These are phyloP conservation scores for Rhyacichthys aspro DNA, from an alignment of 2,797 vertebrate species.

Conservation along the genomic window DNA sequence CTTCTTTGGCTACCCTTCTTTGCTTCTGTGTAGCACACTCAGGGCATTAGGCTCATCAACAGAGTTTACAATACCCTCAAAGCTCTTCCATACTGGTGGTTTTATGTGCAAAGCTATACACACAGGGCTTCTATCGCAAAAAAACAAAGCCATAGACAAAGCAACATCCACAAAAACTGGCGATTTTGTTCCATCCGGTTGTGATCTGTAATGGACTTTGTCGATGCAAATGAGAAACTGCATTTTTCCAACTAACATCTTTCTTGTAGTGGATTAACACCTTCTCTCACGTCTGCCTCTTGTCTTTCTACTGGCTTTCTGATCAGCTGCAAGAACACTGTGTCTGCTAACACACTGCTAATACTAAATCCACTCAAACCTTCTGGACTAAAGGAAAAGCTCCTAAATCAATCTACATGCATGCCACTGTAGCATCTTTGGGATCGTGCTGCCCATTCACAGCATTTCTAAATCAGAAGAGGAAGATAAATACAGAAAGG, in stretches of 20 bases:
- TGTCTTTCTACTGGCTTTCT: conserved; percentile 79
- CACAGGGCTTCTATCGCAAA: conserved; percentile 42
- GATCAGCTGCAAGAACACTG: conserved; percentile 78
- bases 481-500: conserved; percentile 63
- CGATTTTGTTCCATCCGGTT: conserved; percentile 71
- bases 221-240: conserved; percentile 86
- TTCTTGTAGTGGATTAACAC: conserved; percentile 84
- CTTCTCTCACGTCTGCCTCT: conserved; percentile 74
- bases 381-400: conserved; percentile 78
- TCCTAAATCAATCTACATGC: conserved; percentile 78
- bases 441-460: conserved; percentile 73
- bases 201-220: conserved; percentile 81
- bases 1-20: conserved; percentile 73
- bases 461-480: conserved; percentile 67
- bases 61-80: conserved; percentile 63
- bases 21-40: conserved; percentile 62
- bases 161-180: conserved; percentile 61
- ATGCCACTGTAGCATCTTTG: conserved; percentile 85
- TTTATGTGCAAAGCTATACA: conserved; percentile 60
- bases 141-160: conserved; percentile 53
- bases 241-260: conserved; percentile 83
- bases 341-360: conserved; percentile 81
- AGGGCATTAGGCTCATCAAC: conserved; percentile 62
- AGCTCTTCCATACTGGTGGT: conserved; percentile 64
- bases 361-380: conserved; percentile 78